A percentile compares a stretch with the other conserved stretches of the same genome.
phyloP scores from a whole-genome alignment of 30 jellyfish, hydroid and myxozoan genomes.

The Chironex yamaguchii region DNA sequence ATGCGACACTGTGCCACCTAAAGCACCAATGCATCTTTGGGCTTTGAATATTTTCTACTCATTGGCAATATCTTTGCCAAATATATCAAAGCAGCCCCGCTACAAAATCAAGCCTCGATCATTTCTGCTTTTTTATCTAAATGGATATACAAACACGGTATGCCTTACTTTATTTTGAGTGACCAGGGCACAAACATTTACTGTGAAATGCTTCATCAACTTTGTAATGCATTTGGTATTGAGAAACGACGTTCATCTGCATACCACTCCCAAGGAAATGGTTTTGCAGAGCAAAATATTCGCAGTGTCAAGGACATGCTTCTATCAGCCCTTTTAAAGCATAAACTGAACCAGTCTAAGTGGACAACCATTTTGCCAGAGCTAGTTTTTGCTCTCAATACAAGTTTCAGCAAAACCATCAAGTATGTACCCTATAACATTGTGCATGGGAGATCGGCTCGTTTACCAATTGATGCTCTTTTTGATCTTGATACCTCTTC shows the following conservation, averaged over 20 bases:
- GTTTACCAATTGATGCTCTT: slow-evolving; percentile 19
- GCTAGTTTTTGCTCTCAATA: slow-evolving; percentile 4
- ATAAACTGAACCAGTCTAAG: slow-evolving; percentile 44
- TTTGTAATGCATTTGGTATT: slow-evolving; percentile 1
- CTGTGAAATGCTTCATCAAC: not conserved
- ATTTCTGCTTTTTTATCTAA: not conserved
- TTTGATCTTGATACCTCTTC: not conserved
- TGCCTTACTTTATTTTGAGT: not conserved
- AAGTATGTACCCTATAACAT: slow-evolving; percentile 18
- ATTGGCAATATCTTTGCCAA: slow-evolving; percentile 31
- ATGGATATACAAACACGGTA: slow-evolving; percentile 13
- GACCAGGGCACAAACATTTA: slow-evolving; percentile 34
- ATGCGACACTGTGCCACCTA: slow-evolving; percentile 51
- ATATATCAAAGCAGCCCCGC: slow-evolving; percentile 24
- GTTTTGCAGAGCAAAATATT: slow-evolving; percentile 37
- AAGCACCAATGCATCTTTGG: slow-evolving; percentile 64
- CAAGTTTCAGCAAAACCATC: slow-evolving; percentile 23
- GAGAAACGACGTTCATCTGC: slow-evolving; percentile 28
- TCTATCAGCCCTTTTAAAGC: slow-evolving; percentile 58
- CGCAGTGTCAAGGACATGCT: slow-evolving; percentile 32
- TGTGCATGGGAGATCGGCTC: slow-evolving; percentile 42
- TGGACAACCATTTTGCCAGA: slow-evolving; percentile 36
- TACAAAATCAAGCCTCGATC: slow-evolving; percentile 7
- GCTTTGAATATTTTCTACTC: slow-evolving; percentile 27
- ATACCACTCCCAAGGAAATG: slow-evolving; percentile 43